Percentiles rank a stretch among this genome's conserved stretches.
Conservation (phyloP, 1,140 invertebrate species). For the Coelopa frigida region DNA sequence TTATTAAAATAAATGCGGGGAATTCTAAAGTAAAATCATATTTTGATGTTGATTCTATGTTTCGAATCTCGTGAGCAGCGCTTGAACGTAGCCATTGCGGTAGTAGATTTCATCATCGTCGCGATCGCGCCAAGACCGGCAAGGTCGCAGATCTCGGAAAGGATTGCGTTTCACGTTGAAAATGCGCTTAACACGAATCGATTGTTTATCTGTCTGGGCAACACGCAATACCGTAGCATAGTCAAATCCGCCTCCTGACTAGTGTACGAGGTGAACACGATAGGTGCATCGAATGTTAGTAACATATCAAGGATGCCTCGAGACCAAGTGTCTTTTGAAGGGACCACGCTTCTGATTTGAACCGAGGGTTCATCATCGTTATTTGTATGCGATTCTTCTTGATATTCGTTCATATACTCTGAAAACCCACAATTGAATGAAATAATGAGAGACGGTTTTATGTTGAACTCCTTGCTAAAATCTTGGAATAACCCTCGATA, state of each 20-base stretch:
- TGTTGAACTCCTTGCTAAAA: neutral
- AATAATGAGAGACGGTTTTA: neutral
- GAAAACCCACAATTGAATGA: conserved; percentile 12
- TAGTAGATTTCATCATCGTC: conserved; percentile 10
- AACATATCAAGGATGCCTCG: conserved; percentile 7
- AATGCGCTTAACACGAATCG: neutral
- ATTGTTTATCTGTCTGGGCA: neutral
- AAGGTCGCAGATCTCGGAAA: conserved; percentile 12
- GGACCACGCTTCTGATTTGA: neutral
- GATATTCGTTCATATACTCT: too few species aligned
- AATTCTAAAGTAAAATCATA: too few species aligned
- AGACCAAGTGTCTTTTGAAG: conserved; percentile 4
- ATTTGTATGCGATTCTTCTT: too few species aligned
- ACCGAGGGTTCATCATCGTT: neutral
- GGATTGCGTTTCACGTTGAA: conserved; percentile 7
- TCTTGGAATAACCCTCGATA: conserved; percentile 7
- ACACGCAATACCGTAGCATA: neutral
- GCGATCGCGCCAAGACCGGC: conserved; percentile 2
- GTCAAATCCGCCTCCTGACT: conserved; percentile 10
- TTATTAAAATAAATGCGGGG: too few species aligned
- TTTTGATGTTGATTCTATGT: neutral
- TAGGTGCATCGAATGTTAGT: conserved; percentile 6
- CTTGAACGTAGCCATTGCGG: conserved; percentile 14
- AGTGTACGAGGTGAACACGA: conserved; percentile 13
- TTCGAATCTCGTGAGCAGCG: neutral